These are phyloP conservation scores for Graphium colonna DNA, from an alignment of 2,888 invertebrate species.

Conservation along the genomic window DNA sequence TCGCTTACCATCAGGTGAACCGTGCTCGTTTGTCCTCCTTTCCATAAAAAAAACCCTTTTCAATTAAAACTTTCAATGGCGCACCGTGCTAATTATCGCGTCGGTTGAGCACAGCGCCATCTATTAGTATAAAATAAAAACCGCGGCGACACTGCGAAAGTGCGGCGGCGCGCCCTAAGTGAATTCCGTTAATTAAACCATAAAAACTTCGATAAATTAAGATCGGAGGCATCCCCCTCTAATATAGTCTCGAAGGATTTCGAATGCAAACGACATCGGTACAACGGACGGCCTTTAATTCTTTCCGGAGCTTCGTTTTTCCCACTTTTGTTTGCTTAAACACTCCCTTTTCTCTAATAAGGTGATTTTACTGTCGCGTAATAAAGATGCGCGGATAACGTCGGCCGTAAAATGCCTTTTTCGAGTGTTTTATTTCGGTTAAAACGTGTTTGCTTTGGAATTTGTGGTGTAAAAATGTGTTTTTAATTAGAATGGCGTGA, in stretches of 20 bases:
- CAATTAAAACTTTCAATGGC: constrained; percentile 78
- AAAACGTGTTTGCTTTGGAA: too few relatives aligned
- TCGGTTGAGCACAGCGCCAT: constrained; percentile 46
- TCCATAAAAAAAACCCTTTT: too few relatives aligned
- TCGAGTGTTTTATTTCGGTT: too few relatives aligned
- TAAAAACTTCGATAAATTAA: constrained; percentile 82
- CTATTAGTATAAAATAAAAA: constrained; percentile 72
- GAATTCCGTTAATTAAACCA: constrained; percentile 82
- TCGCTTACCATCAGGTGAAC: too few relatives aligned
- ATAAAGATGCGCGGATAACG: constrained; percentile 43
- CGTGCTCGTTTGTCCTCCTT: too few relatives aligned
- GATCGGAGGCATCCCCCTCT: constrained; percentile 77
- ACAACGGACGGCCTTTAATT: constrained; percentile 54
- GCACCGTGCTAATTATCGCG: constrained; percentile 68
- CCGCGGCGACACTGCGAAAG: constrained; percentile 42
- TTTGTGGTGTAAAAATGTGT: constrained; percentile 11
- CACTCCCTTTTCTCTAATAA: constrained; percentile 29
- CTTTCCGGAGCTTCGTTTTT: constrained; percentile 44
- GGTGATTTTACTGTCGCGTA: constrained; percentile 41
- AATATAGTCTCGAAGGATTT: constrained; percentile 74
- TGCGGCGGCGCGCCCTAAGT: constrained; percentile 62
- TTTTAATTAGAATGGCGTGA: constrained; percentile 20
- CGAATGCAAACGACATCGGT: constrained; percentile 77
- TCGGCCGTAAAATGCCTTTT: constrained; percentile 37
- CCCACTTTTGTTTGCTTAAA: constrained; percentile 58